These are phyloP conservation scores for Macrosoma leucophasiata DNA, from an alignment of 2,888 invertebrate species.

Conservation along the genomic window DNA sequence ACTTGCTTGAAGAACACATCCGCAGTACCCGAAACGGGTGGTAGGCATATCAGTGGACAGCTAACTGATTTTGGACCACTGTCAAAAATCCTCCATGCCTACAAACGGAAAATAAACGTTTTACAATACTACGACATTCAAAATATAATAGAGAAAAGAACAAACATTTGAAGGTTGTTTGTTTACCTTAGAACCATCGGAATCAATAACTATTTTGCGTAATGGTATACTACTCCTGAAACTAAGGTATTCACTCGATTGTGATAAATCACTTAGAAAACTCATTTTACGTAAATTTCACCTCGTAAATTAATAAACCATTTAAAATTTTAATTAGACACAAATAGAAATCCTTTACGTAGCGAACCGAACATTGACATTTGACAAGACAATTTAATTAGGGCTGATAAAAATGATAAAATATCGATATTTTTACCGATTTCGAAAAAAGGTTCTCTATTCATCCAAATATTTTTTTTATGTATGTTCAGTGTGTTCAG, in stretches of 20 bases:
- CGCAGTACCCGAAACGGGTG: conserved; percentile 92
- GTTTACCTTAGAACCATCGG: conserved; percentile 83
- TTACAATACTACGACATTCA: conserved; percentile 2
- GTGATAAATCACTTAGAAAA: conserved; percentile 81
- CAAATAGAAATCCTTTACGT: no score
- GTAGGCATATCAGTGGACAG: conserved; percentile 89
- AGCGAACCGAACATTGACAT: no score
- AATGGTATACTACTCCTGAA: conserved; percentile 86
- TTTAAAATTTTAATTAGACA: no score
- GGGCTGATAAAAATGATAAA: no score
- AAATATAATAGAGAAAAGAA: conserved; percentile 15
- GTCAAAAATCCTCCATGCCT: conserved; percentile 92
- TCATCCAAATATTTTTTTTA: no score
- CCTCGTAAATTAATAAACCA: no score
- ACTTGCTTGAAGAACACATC: conserved; percentile 92
- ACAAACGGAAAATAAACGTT: conserved; percentile 18
- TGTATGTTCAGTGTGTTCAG: no score
- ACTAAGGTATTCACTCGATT: conserved; percentile 85
- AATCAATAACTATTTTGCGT: conserved; percentile 86
- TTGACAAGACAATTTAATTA: no score
- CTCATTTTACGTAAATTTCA: conserved; percentile 75
- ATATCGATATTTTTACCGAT: no score
- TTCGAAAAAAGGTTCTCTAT: no score
- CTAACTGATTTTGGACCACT: conserved; percentile 87
- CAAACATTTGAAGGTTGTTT: conserved; percentile 23